Evolutionary conservation across 2,113 vertebrate species (phyloP).

Genomic region (Syrmaticus mikado): DNA sequence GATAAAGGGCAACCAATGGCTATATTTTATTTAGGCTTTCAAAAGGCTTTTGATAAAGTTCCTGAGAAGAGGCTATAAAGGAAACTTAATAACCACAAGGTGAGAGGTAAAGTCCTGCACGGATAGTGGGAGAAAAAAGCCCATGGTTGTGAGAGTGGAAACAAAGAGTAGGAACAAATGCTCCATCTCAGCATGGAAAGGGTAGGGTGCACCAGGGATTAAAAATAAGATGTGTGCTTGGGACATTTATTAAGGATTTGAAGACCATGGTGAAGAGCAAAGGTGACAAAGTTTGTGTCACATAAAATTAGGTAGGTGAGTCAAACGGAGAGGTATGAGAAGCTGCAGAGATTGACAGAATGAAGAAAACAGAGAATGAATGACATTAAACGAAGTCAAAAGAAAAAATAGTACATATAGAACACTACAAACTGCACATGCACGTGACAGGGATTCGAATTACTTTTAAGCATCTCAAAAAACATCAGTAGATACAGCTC

Average conservation of each 20-base stretch:
- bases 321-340: conserved; percentile 2
- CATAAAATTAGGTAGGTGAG: conserved; percentile 46
- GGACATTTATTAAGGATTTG: conserved; percentile 61
- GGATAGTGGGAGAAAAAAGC: background rate
- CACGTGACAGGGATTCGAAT: background rate
- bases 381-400: background rate
- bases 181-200: conserved; percentile 43
- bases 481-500: background rate
- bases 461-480: background rate
- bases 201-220: conserved; percentile 20
- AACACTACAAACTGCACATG: background rate
- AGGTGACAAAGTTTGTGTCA: conserved; percentile 52
- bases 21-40: conserved; percentile 48
- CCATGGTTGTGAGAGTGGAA: conserved; percentile 4
- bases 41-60: conserved; percentile 57
- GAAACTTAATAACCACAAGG: conserved; percentile 24
- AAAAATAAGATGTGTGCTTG: conserved; percentile 13
- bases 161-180: conserved; percentile 54
- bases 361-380: background rate
- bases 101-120: conserved; percentile 43
- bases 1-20: conserved; percentile 27
- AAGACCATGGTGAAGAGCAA: conserved; percentile 27
- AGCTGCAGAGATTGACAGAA: conserved; percentile 22
- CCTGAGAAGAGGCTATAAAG: conserved; percentile 31
- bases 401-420: background rate